A percentile compares a stretch with the other conserved stretches of the same genome.
These are phyloP conservation scores for Ispidina lecontei DNA, from an alignment of 2,797 vertebrate species.

Conservation along the genomic window DNA sequence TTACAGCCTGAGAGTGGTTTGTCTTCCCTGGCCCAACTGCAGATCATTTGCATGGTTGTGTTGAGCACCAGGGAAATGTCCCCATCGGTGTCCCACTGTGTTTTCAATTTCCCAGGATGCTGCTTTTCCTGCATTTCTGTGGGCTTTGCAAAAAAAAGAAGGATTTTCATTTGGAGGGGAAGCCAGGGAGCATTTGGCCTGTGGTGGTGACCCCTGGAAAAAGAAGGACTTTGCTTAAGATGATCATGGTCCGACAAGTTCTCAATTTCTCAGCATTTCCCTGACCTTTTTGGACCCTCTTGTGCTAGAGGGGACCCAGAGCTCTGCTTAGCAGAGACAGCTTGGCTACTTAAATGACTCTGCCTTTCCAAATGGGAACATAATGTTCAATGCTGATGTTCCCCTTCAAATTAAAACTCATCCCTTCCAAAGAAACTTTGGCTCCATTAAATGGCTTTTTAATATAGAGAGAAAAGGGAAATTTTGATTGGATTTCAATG, in stretches of 20 bases:
- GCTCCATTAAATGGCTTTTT: background rate
- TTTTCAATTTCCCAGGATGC: background rate
- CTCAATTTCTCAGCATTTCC: background rate
- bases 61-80: background rate
- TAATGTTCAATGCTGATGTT: background rate
- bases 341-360: background rate
- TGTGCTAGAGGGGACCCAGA: background rate
- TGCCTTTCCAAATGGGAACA: background rate
- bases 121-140: fast-evolving
- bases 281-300: background rate
- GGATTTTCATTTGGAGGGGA: background rate
- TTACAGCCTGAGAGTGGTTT: background rate
- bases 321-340: background rate
- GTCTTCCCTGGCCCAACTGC: background rate
- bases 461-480: background rate
- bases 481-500: slow-evolving; percentile 6
- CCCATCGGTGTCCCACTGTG: fast-evolving
- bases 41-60: background rate
- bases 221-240: background rate
- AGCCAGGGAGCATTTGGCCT: background rate
- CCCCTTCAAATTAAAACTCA: background rate
- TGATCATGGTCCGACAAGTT: fast-evolving
- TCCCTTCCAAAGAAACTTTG: background rate
- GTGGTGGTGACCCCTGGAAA: background rate
- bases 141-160: background rate